A percentile compares a stretch with the other conserved stretches of the same genome.
phyloP scores from a whole-genome alignment of 2,113 vertebrate species.

The Peromyscus californicus region DNA sequence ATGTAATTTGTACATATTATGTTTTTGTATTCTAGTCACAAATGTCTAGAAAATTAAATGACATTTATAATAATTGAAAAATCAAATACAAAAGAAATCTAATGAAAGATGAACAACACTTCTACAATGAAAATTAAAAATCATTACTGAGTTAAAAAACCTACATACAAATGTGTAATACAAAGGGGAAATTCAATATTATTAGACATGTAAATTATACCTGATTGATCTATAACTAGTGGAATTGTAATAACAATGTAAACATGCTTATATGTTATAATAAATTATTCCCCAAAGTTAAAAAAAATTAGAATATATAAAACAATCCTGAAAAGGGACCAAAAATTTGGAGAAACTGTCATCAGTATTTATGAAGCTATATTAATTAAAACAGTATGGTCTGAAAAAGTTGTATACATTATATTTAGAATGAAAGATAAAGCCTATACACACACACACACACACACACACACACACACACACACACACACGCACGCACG shows the following conservation, averaged over 20 bases:
- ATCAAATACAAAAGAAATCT: constrained; percentile 21
- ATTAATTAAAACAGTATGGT: constrained; percentile 3
- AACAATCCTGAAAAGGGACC: not conserved
- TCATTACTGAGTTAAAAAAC: not conserved
- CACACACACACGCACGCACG: not conserved
- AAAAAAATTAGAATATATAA: not conserved
- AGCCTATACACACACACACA: not conserved
- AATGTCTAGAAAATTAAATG: constrained; percentile 45
- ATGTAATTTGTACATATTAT: not conserved
- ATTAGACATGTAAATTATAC: constrained; percentile 1
- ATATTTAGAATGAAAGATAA: not conserved
- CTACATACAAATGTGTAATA: not conserved
- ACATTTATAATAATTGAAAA: constrained; percentile 21
- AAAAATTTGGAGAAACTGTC: not conserved
- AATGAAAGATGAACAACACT: constrained; percentile 19
- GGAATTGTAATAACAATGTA: not conserved
- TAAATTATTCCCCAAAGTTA: constrained; percentile 23
- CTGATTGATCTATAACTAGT: not conserved
- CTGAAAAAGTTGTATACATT: not conserved
- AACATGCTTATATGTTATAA: not conserved
- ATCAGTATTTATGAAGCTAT: not conserved
- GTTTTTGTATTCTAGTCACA: constrained; percentile 1
- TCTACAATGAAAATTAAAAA: constrained; percentile 32
- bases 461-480: not conserved
- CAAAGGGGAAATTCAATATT: constrained; percentile 12